These are phyloP conservation scores for Coreoperca whiteheadi DNA, from an alignment of 2,113 vertebrate genomes.

Conservation along the genomic window DNA sequence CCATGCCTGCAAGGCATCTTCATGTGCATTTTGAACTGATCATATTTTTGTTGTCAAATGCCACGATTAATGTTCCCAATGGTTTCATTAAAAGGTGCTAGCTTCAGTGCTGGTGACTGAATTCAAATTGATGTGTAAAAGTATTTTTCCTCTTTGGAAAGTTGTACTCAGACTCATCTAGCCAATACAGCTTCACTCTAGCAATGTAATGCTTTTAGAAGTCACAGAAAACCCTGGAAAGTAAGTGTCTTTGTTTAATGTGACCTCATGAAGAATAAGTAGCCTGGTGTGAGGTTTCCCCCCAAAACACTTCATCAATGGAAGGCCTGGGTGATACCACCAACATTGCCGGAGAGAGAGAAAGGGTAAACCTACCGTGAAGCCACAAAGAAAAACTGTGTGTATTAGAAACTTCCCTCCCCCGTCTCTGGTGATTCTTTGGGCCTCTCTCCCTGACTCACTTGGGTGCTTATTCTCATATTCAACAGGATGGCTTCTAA, in stretches of 20 bases:
- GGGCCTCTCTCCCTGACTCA: constrained; percentile 45
- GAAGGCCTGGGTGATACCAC: constrained; percentile 60
- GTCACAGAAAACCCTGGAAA: constrained; percentile 49
- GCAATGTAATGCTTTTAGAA: constrained; percentile 33
- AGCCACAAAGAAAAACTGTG: constrained; percentile 31
- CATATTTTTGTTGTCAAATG: constrained; percentile 30
- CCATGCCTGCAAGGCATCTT: constrained; percentile 15
- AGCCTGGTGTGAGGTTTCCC: constrained; percentile 55
- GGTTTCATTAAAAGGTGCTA: constrained; percentile 11
- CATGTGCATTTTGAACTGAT: constrained; percentile 3
- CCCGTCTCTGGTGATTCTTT: constrained; percentile 25
- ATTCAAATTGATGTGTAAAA: constrained; percentile 15
- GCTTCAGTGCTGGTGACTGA: not conserved
- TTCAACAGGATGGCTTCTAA: constrained; percentile 73
- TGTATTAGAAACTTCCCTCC: not conserved
- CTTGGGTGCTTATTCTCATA: constrained; percentile 68
- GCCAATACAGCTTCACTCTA: constrained; percentile 18
- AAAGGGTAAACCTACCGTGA: constrained; percentile 14
- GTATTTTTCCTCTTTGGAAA: constrained; percentile 9
- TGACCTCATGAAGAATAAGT: constrained; percentile 72
- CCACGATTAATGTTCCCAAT: constrained; percentile 2
- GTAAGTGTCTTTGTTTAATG: constrained; percentile 63
- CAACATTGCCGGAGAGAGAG: constrained; percentile 37
- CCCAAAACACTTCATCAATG: constrained; percentile 52
- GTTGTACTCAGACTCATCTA: constrained; percentile 17